Conservation (phyloP, 2,113 vertebrate genomes). For the Caloenas nicobarica region DNA sequence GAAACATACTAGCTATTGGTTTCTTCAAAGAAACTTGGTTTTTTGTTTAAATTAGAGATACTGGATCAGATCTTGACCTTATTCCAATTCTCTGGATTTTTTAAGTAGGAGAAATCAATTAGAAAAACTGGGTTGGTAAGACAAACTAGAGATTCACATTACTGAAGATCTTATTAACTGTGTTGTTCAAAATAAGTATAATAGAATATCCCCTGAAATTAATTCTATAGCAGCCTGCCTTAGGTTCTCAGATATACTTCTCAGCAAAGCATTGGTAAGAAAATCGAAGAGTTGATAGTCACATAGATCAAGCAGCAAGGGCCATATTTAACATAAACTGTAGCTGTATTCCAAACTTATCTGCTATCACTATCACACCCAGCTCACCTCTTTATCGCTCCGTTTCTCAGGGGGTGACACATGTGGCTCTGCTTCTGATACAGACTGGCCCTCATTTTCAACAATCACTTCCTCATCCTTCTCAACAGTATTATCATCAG, state of each 20-base stretch:
- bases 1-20: neutral
- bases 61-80: neutral
- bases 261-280: neutral
- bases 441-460: neutral
- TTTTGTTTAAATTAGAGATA: neutral
- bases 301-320: neutral
- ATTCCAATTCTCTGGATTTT: neutral
- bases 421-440: neutral
- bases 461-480: neutral
- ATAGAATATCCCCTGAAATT: neutral
- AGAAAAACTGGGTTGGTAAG: neutral
- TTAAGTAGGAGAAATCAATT: neutral
- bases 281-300: neutral
- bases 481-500: slow-evolving; percentile 1
- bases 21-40: neutral
- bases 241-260: neutral
- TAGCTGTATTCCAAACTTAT: neutral
- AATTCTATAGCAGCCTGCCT: neutral
- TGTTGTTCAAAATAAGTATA: neutral
- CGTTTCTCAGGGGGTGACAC: slow-evolving; percentile 39
- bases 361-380: neutral
- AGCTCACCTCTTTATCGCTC: slow-evolving; percentile 65
- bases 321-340: neutral
- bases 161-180: neutral
- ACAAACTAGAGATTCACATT: neutral